A percentile compares a stretch with the other conserved stretches of the same genome.
Conservation (phyloP, 2,888 invertebrate genomes). For the Erebia epiphron region DNA sequence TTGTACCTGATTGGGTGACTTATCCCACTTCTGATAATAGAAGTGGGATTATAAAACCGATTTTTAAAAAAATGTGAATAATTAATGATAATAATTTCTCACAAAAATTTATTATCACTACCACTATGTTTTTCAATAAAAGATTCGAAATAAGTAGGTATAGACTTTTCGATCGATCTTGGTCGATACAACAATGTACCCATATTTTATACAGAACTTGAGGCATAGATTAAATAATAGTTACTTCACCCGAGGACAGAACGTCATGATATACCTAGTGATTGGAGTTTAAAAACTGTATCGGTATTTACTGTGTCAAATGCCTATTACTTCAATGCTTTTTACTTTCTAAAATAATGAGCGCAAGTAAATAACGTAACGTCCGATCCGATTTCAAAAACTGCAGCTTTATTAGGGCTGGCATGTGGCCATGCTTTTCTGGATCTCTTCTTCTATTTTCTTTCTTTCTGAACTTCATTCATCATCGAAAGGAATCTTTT, state of each 20-base stretch:
- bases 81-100: too few species aligned
- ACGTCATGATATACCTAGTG: background rate
- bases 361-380: constrained; percentile 34
- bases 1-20: background rate
- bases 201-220: too few species aligned
- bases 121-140: too few species aligned
- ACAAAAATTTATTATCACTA: too few species aligned
- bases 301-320: constrained; percentile 17
- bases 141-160: too few species aligned
- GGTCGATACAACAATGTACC: too few species aligned
- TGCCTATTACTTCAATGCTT: constrained; percentile 27
- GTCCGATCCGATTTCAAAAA: constrained; percentile 27
- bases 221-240: too few species aligned
- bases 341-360: constrained; percentile 41
- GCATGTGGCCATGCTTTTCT: constrained; percentile 17
- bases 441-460: background rate
- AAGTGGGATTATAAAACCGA: too few species aligned
- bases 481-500: background rate
- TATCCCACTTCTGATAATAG: background rate
- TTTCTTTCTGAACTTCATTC: background rate
- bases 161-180: too few species aligned
- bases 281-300: constrained; percentile 25
- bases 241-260: too few species aligned
- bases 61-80: too few species aligned
- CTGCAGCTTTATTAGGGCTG: constrained; percentile 21